Evolutionary conservation across 2,797 vertebrate species (phyloP), one percentile per base, ranked within the genome.

Genomic region (Tauraco hartlaubi): DNA sequence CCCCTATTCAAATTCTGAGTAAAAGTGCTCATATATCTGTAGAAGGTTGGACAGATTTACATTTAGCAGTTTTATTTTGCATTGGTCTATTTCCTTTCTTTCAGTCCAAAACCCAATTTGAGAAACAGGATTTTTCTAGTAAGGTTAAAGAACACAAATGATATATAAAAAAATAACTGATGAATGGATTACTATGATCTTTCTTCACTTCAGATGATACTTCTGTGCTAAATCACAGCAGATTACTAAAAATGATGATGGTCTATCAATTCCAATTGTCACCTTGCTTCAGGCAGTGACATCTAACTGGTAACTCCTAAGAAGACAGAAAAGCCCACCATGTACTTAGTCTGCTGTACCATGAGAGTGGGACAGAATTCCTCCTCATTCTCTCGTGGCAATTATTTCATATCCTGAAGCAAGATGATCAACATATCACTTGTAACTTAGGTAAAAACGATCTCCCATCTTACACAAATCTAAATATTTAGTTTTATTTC

Each of bases 361-460:
- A 6, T 18, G 12, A 71, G 26, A 29, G 15, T 26, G 13, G 41
- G 16, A 66, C 64, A 55, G 61, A 93, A 61, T 56, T 78, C 49
- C 41, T 67, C n/a, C 43, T 75, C 23, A 44, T 29, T 17, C 63
- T 85, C 63, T 83, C 46, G 61, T 26, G 35, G 41, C 56, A 93
- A 88, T 90, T 94, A 90, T 64, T 91, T 88, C 25, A 62, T 86
- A 74, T 62, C 29, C 64, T 80, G 67, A 90, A 92, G 76, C 33
- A 90, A 88, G 61, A 61, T 54, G 29, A 86, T 51, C 52, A 55
- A 84, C 74, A 79, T 68, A 82, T 41, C 8, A 21, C 23, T 55
- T 37, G 26, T 41, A 69, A 79, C 7, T 61, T 58, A 33, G 2
- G 5, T 46, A 94, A 82, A 92, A 92, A 9, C 26, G 49, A 68